Conservation (phyloP, 1,140 invertebrate species). For the Tetraneura akinire region DNA sequence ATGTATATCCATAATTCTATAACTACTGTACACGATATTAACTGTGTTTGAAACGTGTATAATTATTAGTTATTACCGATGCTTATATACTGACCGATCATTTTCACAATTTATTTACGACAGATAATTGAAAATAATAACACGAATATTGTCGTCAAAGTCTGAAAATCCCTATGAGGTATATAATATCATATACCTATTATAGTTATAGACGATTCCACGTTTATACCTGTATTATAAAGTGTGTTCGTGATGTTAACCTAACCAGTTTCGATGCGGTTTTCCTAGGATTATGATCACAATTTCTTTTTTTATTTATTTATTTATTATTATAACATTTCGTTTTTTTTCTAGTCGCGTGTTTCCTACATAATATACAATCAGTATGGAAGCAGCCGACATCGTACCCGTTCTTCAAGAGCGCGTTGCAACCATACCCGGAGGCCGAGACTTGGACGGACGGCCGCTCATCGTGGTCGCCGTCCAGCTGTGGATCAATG, state of each 20-base stretch:
- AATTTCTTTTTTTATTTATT: slow-evolving; percentile 10
- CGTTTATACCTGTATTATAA: background rate
- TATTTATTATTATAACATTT: background rate
- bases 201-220: background rate
- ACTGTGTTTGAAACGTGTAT: no score
- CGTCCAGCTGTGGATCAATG: slow-evolving; percentile 63
- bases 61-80: no score
- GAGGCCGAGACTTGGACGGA: slow-evolving; percentile 68
- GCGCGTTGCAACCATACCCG: slow-evolving; percentile 61
- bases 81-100: no score
- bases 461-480: slow-evolving; percentile 67
- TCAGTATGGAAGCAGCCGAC: slow-evolving; percentile 63
- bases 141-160: background rate
- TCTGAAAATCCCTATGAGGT: background rate
- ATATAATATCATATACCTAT: background rate
- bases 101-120: no score
- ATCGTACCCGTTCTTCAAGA: slow-evolving; percentile 62
- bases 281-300: background rate
- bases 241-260: background rate
- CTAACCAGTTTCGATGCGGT: background rate
- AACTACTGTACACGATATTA: no score
- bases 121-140: no score
- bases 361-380: no score
- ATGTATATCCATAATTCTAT: no score
- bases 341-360: background rate